These are phyloP conservation scores for Orius laevigatus DNA, from an alignment of 1,140 invertebrate species.

Conservation along the genomic window DNA sequence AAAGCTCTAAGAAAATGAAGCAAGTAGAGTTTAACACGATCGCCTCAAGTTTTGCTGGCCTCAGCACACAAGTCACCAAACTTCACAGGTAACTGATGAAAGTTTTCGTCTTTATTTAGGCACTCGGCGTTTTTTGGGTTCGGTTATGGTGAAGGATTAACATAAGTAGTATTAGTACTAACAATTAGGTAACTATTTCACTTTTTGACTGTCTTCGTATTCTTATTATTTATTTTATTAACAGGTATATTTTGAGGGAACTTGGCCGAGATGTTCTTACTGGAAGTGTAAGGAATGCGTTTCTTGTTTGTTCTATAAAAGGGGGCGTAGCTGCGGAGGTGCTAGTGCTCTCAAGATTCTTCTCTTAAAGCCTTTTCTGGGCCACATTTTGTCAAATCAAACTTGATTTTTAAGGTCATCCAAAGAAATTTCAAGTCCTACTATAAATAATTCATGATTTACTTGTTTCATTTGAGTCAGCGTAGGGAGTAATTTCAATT, in stretches of 20 bases:
- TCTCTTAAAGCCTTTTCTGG: too few relatives aligned
- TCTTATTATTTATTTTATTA: not conserved
- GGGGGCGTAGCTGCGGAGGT: conserved; percentile 1
- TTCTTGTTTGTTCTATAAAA: not conserved
- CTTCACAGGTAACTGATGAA: conserved; percentile 38
- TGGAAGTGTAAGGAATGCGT: conserved; percentile 4
- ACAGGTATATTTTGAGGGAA: conserved; percentile 31
- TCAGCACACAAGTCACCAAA: conserved; percentile 29
- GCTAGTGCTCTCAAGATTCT: too few relatives aligned
- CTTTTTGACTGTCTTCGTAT: not conserved
- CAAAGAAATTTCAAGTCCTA: too few relatives aligned
- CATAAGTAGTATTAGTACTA: not conserved
- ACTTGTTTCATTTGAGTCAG: too few relatives aligned
- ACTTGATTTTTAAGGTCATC: too few relatives aligned
- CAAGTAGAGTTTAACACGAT: conserved; percentile 56
- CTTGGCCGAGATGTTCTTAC: conserved; percentile 1
- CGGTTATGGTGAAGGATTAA: not conserved
- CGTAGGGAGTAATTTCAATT: too few relatives aligned
- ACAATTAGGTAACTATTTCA: too few relatives aligned
- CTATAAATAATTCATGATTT: too few relatives aligned
- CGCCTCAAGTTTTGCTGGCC: conserved; percentile 43
- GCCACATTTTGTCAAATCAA: too few relatives aligned
- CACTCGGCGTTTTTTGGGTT: not conserved
- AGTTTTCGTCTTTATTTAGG: too few relatives aligned
- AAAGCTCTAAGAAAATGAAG: conserved; percentile 23